Evolutionary conservation across 1,140 invertebrate species (phyloP).

Genomic region (Meloidogyne floridensis): DNA sequence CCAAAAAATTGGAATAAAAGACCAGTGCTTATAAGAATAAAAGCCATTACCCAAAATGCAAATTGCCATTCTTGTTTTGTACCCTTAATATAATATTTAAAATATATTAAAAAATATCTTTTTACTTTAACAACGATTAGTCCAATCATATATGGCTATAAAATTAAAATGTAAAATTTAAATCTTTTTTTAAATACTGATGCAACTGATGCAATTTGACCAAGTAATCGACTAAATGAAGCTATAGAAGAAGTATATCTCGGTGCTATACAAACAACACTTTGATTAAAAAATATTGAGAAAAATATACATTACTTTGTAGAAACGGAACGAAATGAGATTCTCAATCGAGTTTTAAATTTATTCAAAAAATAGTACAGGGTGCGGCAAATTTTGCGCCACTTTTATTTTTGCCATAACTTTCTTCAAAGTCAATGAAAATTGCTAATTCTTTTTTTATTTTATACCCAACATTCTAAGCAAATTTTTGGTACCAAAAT

Average conservation of each 20-base stretch:
- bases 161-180: not conserved
- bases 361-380: too few relatives aligned
- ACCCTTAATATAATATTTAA: constrained; percentile 29
- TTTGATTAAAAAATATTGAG: constrained; percentile 4
- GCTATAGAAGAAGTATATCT: constrained; percentile 61
- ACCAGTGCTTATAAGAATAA: constrained; percentile 53
- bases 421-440: too few relatives aligned
- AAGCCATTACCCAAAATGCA: constrained; percentile 49
- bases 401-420: too few relatives aligned
- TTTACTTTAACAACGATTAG: not conserved
- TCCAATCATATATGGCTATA: not conserved
- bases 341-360: too few relatives aligned
- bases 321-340: too few relatives aligned
- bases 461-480: too few relatives aligned
- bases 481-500: too few relatives aligned
- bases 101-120: not conserved
- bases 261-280: constrained; percentile 63
- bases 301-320: too few relatives aligned
- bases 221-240: constrained; percentile 61
- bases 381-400: too few relatives aligned
- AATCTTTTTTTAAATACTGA: not conserved
- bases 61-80: constrained; percentile 52
- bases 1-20: constrained; percentile 52
- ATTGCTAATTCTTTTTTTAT: too few relatives aligned
- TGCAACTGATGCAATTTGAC: constrained; percentile 61